Evolutionary conservation across 2,888 invertebrate species (phyloP).

Genomic region (Diogma glabrata): DNA sequence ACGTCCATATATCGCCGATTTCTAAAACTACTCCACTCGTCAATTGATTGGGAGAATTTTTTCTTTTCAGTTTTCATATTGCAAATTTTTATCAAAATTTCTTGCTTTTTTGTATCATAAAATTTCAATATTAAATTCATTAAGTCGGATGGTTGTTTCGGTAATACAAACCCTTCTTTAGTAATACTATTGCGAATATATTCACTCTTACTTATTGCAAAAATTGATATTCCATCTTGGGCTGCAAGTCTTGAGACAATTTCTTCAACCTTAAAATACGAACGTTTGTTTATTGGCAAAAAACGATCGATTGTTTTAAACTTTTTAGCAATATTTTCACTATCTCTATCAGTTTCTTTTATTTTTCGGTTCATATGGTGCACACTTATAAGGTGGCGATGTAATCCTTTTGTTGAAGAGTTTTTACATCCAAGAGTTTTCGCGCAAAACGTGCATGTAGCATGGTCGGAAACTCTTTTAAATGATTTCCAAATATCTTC

Average conservation of each 20-base stretch:
- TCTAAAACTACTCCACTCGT: conserved; percentile 11
- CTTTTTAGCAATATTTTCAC: too few relatives aligned
- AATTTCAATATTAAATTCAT: conserved; percentile 7
- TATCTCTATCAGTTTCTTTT: too few relatives aligned
- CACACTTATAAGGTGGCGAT: conserved; percentile 3
- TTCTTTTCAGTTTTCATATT: not conserved
- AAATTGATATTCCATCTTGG: conserved; percentile 5
- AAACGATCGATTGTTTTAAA: too few relatives aligned
- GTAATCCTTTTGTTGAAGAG: conserved; percentile 10
- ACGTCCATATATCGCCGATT: conserved; percentile 10
- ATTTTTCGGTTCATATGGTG: conserved; percentile 8
- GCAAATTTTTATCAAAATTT: not conserved
- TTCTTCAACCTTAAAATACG: too few relatives aligned
- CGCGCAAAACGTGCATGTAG: not conserved
- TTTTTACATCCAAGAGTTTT: not conserved
- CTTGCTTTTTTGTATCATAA: not conserved
- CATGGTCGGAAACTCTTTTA: not conserved
- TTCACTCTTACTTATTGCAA: conserved; percentile 5
- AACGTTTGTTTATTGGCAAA: too few relatives aligned
- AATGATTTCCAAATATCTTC: conserved; percentile 10
- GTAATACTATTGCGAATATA: conserved; percentile 1
- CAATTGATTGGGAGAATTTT: conserved; percentile 10
- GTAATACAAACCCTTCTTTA: not conserved
- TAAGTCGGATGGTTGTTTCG: not conserved
- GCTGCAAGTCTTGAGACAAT: conserved; percentile 4